Evolutionary conservation across 2,797 vertebrate species (phyloP).

Genomic region (Paramormyrops hopkinsi): DNA sequence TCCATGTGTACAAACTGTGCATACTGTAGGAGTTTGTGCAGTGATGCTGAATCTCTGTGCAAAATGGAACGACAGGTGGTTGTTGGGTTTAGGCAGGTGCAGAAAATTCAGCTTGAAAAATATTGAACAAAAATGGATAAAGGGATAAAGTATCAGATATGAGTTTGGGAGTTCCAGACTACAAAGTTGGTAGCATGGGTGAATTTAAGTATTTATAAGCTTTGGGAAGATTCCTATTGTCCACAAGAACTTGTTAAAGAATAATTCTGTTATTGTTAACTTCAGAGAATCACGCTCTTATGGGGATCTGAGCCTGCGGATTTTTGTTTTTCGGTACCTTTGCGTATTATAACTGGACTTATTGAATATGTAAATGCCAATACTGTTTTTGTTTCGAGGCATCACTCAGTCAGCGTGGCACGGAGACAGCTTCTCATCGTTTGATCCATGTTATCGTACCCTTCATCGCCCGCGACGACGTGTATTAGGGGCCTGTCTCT

Average conservation of each 20-base stretch:
- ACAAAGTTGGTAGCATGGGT: conserved; percentile 6
- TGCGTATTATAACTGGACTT: conserved; percentile 22
- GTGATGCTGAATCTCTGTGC: background rate
- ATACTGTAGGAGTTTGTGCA: background rate
- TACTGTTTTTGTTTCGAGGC: conserved; percentile 41
- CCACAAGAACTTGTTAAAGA: conserved; percentile 29
- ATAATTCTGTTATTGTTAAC: conserved; percentile 25
- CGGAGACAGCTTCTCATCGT: conserved; percentile 44
- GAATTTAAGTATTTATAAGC: conserved; percentile 15
- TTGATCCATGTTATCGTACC: conserved; percentile 56
- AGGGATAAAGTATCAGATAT: background rate
- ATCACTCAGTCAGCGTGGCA: conserved; percentile 36
- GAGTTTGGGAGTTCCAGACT: conserved; percentile 8
- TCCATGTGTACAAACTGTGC: background rate
- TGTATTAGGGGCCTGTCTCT: background rate
- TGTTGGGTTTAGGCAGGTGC: background rate
- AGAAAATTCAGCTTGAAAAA: background rate
- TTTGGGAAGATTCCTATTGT: conserved; percentile 15
- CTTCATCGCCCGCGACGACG: conserved; percentile 46
- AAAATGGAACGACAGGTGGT: background rate
- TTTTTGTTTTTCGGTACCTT: conserved; percentile 32
- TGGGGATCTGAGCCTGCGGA: conserved; percentile 32
- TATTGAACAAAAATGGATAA: background rate
- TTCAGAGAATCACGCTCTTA: conserved; percentile 15
- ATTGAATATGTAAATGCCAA: conserved; percentile 52